Percentiles rank a stretch among this genome's conserved stretches.
Conservation (phyloP, 2,888 invertebrate species). For the Epinotia nisella region DNA sequence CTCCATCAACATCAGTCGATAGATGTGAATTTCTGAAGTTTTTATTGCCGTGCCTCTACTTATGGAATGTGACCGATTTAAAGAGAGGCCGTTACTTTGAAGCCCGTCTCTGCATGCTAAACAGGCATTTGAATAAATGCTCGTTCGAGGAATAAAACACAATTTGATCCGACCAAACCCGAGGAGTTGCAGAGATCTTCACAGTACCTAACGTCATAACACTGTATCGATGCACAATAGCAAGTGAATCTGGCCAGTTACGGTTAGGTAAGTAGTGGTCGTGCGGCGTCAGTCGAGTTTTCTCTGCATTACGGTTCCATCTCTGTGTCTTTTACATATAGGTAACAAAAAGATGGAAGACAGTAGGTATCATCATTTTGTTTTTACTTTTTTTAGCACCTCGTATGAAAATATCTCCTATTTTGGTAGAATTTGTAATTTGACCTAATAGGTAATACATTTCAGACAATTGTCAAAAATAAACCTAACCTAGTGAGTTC, state of each 20-base stretch:
- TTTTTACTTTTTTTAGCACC: not conserved
- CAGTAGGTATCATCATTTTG: not conserved
- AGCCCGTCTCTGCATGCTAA: constrained; percentile 33
- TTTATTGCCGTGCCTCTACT: constrained; percentile 5
- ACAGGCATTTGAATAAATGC: constrained; percentile 22
- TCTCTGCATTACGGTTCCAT: constrained; percentile 2
- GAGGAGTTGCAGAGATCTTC: not conserved
- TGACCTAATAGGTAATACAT: not conserved
- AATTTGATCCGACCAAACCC: not conserved
- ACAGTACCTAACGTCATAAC: constrained; percentile 7
- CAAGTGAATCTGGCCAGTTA: constrained; percentile 33
- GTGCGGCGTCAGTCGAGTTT: constrained; percentile 6
- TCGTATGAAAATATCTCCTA: too few relatives aligned
- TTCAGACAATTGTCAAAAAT: not conserved
- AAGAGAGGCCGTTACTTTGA: constrained; percentile 29
- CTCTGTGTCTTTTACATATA: not conserved
- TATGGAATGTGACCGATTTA: constrained; percentile 36
- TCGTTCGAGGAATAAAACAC: not conserved
- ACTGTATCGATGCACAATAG: constrained; percentile 23
- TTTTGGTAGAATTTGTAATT: not conserved
- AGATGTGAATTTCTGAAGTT: constrained; percentile 11
- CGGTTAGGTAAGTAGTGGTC: constrained; percentile 33
- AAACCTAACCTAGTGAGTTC: not conserved
- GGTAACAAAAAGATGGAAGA: not conserved
- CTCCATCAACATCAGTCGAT: too few relatives aligned